phyloP scores from a whole-genome alignment of 2,797 vertebrate species.

The Gymnoscopelus braueri region DNA sequence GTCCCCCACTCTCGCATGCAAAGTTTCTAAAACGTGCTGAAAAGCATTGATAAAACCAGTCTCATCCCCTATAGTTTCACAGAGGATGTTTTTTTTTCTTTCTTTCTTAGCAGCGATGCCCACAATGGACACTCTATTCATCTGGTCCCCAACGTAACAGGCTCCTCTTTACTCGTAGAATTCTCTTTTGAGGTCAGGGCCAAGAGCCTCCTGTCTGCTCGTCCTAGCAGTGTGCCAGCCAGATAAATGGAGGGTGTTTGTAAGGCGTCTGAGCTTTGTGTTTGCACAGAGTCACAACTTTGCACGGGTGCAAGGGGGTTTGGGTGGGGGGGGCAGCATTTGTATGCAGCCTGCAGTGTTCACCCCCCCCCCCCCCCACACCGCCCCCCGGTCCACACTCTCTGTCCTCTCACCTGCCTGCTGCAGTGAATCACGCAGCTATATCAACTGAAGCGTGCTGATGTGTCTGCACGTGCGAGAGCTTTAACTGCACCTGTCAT shows the following conservation, averaged over 20 bases:
- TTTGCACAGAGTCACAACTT: slow-evolving; percentile 76
- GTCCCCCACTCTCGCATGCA: too few species aligned
- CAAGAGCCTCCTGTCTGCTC: slow-evolving; percentile 73
- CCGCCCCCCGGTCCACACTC: slow-evolving; percentile 66
- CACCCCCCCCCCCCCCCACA: slow-evolving; percentile 7
- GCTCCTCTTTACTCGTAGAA: slow-evolving; percentile 39
- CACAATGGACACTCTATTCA: slow-evolving; percentile 35
- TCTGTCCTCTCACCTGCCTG: slow-evolving; percentile 96
- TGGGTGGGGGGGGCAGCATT: slow-evolving; percentile 65
- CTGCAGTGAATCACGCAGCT: slow-evolving; percentile 90
- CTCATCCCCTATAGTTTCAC: neutral
- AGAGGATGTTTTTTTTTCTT: neutral
- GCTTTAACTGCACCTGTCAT: slow-evolving; percentile 89
- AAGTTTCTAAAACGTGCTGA: too few species aligned
- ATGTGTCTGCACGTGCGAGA: slow-evolving; percentile 91
- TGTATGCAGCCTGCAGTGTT: slow-evolving; percentile 84
- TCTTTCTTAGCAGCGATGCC: slow-evolving; percentile 25
- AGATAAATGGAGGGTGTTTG: slow-evolving; percentile 75
- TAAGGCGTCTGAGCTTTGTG: slow-evolving; percentile 79
- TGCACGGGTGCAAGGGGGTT: slow-evolving; percentile 42
- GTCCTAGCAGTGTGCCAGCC: slow-evolving; percentile 65
- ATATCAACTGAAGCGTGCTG: slow-evolving; percentile 91
- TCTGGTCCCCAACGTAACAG: slow-evolving; percentile 41
- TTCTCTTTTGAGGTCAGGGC: slow-evolving; percentile 69
- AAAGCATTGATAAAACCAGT: too few species aligned